These are phyloP conservation scores for Podargus strigoides DNA, from an alignment of 2,797 vertebrate genomes.

Conservation along the genomic window DNA sequence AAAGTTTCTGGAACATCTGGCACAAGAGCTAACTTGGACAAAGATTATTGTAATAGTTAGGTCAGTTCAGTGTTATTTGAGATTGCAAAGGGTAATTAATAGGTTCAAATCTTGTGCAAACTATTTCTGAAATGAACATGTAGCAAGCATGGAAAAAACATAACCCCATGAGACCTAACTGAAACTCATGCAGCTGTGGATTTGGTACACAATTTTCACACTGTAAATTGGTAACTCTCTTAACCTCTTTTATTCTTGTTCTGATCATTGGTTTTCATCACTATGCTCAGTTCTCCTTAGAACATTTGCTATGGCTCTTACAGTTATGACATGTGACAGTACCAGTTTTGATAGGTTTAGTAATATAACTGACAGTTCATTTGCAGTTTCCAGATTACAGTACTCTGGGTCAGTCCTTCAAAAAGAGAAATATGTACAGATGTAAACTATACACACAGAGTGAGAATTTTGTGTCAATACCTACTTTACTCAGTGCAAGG, in stretches of 20 bases:
- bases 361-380: background rate
- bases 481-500: background rate
- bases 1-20: background rate
- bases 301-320: background rate
- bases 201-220: background rate
- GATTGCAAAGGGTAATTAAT: background rate
- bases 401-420: background rate
- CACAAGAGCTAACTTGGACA: background rate
- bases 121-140: background rate
- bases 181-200: background rate
- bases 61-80: background rate
- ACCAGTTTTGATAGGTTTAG: background rate
- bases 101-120: background rate
- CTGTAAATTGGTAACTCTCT: background rate
- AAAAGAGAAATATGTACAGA: background rate
- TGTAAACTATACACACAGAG: background rate
- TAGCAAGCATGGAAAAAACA: background rate
- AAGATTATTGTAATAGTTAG: background rate
- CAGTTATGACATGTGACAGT: background rate
- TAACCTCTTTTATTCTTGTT: background rate
- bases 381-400: background rate
- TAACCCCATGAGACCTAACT: background rate
- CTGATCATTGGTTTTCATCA: background rate
- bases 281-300: background rate
- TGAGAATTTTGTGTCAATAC: background rate